A percentile compares a stretch with the other conserved stretches of the same genome.
These are phyloP conservation scores for Neolamprologus sp. DNA, from an alignment of 2,113 vertebrate genomes.

Conservation along the genomic window DNA sequence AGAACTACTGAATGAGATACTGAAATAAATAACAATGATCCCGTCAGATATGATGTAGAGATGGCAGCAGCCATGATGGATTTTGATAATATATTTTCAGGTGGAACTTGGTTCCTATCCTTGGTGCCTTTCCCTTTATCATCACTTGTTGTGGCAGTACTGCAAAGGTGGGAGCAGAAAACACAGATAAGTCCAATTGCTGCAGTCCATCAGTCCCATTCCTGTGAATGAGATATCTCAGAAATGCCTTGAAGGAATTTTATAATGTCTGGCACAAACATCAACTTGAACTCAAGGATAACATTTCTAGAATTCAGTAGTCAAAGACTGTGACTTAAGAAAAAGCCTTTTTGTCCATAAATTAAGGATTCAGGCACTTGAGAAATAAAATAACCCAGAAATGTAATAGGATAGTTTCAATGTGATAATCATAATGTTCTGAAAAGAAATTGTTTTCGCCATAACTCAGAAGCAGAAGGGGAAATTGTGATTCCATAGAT, in stretches of 20 bases:
- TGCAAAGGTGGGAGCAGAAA: background rate
- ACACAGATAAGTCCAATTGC: background rate
- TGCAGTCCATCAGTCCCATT: background rate
- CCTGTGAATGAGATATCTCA: background rate
- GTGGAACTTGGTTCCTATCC: fast-evolving
- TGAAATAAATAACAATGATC: background rate
- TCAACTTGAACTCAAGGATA: background rate
- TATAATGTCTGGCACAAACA: background rate
- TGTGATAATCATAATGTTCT: background rate
- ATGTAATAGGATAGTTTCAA: background rate
- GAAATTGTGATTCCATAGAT: background rate
- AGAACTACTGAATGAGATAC: background rate
- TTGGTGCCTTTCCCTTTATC: background rate
- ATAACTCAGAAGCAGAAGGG: background rate
- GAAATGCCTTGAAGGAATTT: background rate
- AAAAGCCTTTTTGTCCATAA: background rate
- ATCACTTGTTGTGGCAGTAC: background rate
- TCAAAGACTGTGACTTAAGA: fast-evolving
- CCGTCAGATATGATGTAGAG: background rate
- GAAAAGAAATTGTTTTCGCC: background rate
- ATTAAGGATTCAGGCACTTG: background rate
- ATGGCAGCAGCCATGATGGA: background rate
- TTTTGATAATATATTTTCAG: background rate
- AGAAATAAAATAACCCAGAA: background rate
- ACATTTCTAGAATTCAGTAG: background rate